Base-by-base conservation (phyloP, 2,797 vertebrate genomes). In the Girardinus metallicus region DNA sequence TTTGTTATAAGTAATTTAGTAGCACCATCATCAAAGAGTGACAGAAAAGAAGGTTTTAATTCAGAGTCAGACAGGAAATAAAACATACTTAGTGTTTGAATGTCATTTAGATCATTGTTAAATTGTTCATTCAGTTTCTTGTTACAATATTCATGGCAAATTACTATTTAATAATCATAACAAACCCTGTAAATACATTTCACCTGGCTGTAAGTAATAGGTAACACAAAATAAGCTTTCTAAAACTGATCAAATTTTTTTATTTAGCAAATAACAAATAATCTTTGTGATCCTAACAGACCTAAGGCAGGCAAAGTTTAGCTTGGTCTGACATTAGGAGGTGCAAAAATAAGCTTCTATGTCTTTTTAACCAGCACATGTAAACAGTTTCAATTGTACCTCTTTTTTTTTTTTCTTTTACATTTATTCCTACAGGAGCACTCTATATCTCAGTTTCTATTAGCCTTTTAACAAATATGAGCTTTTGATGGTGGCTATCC, bases 381-480 rank as follows among this genome's bases (percentile, higher is more conserved):
- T 44, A 44, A 71, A 71, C 12, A 71, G 39, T 70, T 70, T 70
- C 11, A 26, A n/a, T 41, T 70, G 21, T 41, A 13, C 21, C 36
- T 39, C 9, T 12, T 12, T 43, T 15, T 51, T 8, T 47, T 47
- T 21, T 86, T 86, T 84, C 53, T 64, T 78, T 66, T 71, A 76
- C 39, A n/a, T 81, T 80, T 80, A 53, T 73, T 80, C 60, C 51
- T 83, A 29, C 10, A 47, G 57, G 16, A 79, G 46, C 64, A 29
- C 74, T 68, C 75, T 47, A n/a, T 4, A 43, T 62, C 60, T 80
- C 47, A 9, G 68, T 76, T 77, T 82, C 81, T 87, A 47, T 75
- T 70, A 60, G 78, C 83, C 73, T 64, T 64, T 77, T 83, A 84
- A 85, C 83, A 83, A 62, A 70, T 76, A 82, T 84, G 76, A 43